Base-by-base conservation (phyloP, 1,140 invertebrate genomes). In the Lucilia sericata region DNA sequence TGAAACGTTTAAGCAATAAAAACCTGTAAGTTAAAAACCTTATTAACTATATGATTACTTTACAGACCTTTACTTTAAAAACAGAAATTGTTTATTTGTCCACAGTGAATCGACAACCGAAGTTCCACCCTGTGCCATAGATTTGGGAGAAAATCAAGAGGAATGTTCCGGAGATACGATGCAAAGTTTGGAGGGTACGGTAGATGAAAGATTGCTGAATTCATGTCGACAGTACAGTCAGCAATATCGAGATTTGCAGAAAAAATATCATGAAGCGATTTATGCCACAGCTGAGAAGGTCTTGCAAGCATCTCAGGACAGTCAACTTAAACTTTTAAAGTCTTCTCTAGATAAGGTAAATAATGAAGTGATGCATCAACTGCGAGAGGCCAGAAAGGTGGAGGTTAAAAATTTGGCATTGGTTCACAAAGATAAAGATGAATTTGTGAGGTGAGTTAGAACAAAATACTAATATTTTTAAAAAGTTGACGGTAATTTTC, bases 401-500 rank as follows among this genome's bases (percentile, higher is more conserved):
- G 97, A 98, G 89, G 96, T 98, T 65, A 97, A 97, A 90, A 94
- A 93, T 47, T 91, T 97, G 78, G 93, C 95, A 17, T 96, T 96
- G 86, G 94, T 94, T 84, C 95, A 96, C 88, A 95, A 94, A 87
- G 97, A 99, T 89, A 96, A 97, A 88, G 97, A 98, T 87, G 98
- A 98, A 91, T 93, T 98, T 85, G 95, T 95, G 60, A 94, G 96
- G 92, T 92, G 92, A 92, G 87, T 65, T 25, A 8, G 5, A 82
- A 65, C 12, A 4, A 2, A 70, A 21, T 55, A 14, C 5, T 42
- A 42, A 42, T 7, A 55, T 55, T 55, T 55, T 14, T 55, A 8
- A 55, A 55, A 55, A 8, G 10, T 42, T 42, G 5, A 42, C 5
- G 42, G 5, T 42, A 0, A 42, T 42, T 42, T 42, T 42, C 5